These are phyloP conservation scores for Sceloporus tristichus DNA, from an alignment of 2,113 vertebrate species.

Conservation along the genomic window DNA sequence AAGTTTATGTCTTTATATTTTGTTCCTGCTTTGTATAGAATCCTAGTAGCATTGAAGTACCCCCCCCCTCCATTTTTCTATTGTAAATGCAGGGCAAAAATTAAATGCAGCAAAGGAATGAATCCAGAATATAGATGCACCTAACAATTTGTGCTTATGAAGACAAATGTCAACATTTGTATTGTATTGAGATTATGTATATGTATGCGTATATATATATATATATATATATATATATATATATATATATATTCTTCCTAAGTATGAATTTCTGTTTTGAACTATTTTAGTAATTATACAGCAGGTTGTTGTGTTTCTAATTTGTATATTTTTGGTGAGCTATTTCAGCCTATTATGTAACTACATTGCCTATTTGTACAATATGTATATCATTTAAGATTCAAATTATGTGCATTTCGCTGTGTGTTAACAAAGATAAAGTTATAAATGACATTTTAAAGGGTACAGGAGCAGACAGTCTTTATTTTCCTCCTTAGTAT, in stretches of 20 bases:
- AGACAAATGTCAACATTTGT: slow-evolving; percentile 30
- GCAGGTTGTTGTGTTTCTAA: slow-evolving; percentile 10
- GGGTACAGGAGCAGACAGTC: background rate
- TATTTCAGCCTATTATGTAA: slow-evolving; percentile 59
- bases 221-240: too few relatives aligned
- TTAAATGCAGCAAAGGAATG: background rate
- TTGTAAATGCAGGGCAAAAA: slow-evolving; percentile 14
- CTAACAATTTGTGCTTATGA: slow-evolving; percentile 45
- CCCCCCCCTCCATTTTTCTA: background rate
- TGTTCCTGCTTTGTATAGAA: slow-evolving; percentile 5
- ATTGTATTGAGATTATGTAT: slow-evolving; percentile 24
- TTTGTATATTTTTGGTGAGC: slow-evolving; percentile 60
- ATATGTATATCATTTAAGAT: background rate
- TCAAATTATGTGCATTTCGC: background rate
- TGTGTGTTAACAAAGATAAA: background rate
- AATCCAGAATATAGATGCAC: background rate
- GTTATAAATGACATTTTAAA: background rate
- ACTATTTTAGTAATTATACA: slow-evolving; percentile 56
- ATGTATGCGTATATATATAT: background rate
- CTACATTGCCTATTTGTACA: slow-evolving; percentile 41
- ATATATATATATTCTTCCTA: slow-evolving; percentile 41
- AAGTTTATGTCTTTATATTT: background rate
- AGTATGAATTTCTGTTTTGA: slow-evolving; percentile 48
- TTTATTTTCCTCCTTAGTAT: background rate
- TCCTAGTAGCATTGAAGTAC: slow-evolving; percentile 24